Conservation (phyloP, 2,888 invertebrate species). For the Perithous albicinctus region DNA sequence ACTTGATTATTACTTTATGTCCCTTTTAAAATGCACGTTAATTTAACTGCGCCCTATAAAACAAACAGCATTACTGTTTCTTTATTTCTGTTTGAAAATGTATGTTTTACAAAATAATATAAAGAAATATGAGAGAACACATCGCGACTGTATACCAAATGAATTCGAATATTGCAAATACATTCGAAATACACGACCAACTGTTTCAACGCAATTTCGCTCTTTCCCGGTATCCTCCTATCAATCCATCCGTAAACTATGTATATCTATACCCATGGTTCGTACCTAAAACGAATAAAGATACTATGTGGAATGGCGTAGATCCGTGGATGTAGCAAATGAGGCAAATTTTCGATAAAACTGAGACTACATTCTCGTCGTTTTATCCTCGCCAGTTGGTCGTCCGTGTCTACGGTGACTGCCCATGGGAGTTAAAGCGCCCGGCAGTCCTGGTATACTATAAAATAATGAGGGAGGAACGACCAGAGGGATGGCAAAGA, state of each 20-base stretch:
- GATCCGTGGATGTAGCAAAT: slow-evolving; percentile 63
- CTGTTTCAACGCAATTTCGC: not conserved
- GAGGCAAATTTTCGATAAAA: slow-evolving; percentile 66
- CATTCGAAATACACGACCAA: not conserved
- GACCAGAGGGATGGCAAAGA: slow-evolving; percentile 31
- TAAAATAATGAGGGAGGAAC: slow-evolving; percentile 65
- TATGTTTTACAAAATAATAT: too few relatives aligned
- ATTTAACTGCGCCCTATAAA: too few relatives aligned
- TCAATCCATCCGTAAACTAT: not conserved
- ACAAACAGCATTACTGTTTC: too few relatives aligned
- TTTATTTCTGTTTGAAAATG: too few relatives aligned
- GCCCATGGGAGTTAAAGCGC: slow-evolving; percentile 58
- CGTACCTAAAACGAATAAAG: not conserved
- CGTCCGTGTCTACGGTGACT: slow-evolving; percentile 51
- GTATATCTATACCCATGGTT: slow-evolving; percentile 17
- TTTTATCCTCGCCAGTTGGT: slow-evolving; percentile 43
- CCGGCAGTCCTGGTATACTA: slow-evolving; percentile 43
- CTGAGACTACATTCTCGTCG: slow-evolving; percentile 38
- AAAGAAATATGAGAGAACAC: too few relatives aligned
- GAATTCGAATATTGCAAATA: not conserved
- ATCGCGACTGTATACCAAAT: not conserved
- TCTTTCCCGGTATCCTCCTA: not conserved
- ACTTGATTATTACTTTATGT: too few relatives aligned
- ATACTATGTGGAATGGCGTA: slow-evolving; percentile 37
- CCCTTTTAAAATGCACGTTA: too few relatives aligned